A percentile compares a stretch with the other conserved stretches of the same genome.
Conservation (phyloP, 64 coral and sea anemone genomes). For the Montipora foliosa region DNA sequence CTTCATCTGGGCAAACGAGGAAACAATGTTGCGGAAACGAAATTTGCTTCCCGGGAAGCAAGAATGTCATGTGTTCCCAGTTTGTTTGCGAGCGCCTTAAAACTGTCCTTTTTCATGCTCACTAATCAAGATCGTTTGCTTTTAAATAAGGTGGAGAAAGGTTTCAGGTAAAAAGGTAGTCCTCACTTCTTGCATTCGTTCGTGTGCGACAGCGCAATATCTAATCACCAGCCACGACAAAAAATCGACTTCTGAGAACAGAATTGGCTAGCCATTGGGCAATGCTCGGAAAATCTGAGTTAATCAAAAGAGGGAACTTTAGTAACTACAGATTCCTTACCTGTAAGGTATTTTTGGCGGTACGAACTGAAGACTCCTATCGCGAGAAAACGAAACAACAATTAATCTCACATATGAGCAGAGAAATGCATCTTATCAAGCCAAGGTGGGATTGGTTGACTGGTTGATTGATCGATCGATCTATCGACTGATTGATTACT, state of each 20-base stretch:
- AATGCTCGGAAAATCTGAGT: too few relatives aligned
- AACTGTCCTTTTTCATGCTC: too few relatives aligned
- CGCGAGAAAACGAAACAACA: background rate
- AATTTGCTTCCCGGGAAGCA: too few relatives aligned
- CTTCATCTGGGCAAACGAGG: too few relatives aligned
- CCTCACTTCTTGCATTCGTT: background rate
- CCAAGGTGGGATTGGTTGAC: too few relatives aligned
- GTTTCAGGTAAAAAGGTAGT: background rate
- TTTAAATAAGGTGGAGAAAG: background rate
- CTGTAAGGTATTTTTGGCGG: constrained; percentile 5
- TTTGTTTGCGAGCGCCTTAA: too few relatives aligned
- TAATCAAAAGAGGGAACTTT: background rate
- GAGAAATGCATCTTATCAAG: too few relatives aligned
- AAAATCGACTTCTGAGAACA: background rate
- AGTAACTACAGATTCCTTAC: background rate
- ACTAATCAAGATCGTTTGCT: too few relatives aligned
- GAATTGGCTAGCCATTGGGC: background rate
- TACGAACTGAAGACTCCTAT: background rate
- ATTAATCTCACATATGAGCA: background rate
- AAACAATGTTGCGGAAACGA: too few relatives aligned
- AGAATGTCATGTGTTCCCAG: too few relatives aligned
- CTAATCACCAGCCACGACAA: background rate
- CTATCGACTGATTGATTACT: too few relatives aligned
- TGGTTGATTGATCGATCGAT: too few relatives aligned
- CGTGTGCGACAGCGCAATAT: background rate